These are phyloP conservation scores for Arenicola marina DNA, from an alignment of 2,888 invertebrate genomes.

Conservation along the genomic window DNA sequence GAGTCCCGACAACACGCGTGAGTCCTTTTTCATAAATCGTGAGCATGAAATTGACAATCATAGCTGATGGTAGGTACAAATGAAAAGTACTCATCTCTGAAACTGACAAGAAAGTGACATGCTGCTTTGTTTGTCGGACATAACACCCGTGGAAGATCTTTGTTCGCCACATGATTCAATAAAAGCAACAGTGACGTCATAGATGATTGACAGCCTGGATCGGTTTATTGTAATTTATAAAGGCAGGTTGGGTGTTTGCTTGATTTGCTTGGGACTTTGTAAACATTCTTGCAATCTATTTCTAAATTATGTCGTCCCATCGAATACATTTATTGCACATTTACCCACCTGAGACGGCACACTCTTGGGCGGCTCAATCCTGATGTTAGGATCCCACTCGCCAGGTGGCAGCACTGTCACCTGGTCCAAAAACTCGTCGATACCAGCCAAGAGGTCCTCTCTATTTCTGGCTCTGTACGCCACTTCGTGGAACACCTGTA, in stretches of 20 bases:
- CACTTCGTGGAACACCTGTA: constrained; percentile 42
- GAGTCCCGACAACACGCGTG: not conserved
- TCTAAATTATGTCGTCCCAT: no score
- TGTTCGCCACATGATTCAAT: no score
- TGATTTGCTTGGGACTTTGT: not conserved
- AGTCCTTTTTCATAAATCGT: no score
- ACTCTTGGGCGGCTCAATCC: constrained; percentile 41
- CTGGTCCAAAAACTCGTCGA: constrained; percentile 88
- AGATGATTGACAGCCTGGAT: no score
- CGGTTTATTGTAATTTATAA: not conserved
- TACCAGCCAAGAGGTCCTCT: constrained; percentile 86
- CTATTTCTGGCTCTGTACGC: constrained; percentile 58
- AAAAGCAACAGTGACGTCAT: no score
- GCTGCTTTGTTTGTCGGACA: no score
- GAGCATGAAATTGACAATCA: no score
- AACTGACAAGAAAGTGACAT: no score
- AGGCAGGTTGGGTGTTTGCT: not conserved
- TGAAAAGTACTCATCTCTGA: no score
- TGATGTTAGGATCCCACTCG: constrained; percentile 74
- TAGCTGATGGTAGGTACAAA: no score
- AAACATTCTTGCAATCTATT: not conserved
- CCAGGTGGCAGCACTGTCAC: constrained; percentile 84
- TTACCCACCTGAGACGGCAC: constrained; percentile 35
- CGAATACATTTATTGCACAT: no score
- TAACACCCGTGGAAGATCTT: no score